Base-by-base conservation (phyloP, 1,140 invertebrate species). In the Nomia melanderi region DNA sequence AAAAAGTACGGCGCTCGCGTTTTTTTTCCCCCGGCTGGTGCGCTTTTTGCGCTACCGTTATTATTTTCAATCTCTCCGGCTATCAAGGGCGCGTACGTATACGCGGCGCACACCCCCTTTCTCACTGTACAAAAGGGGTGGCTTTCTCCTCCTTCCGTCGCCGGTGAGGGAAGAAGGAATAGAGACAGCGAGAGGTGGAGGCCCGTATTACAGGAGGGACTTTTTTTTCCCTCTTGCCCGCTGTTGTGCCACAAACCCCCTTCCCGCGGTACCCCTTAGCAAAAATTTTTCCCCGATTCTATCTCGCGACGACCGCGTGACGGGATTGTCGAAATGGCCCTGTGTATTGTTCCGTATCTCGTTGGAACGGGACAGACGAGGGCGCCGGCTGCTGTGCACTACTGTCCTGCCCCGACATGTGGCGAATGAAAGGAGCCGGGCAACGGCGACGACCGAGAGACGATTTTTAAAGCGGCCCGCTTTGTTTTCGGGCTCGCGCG, bases 41-140 rank as follows among this genome's bases (percentile, higher is more conserved):
- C 50, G 71, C 77, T 81, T 74, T 75, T 72, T 72, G 33, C 67
- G 73, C n/a, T n/a, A 63, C 74, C 53, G 69, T 84, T 85, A 84
- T 85, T 85, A 84, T 84, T 85, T 85, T 85, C 83, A 78, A 85
- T 85, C 65, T 72, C 73, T 60, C 77, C 66, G 60, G 65, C 71
- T 47, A 72, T 64, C 78, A 60, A 72, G 72, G 81, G 62, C 41
- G 47, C 66, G 62, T 53, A 27, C 47, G 53, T 77, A 65, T 41
- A 74, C 36, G 56, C 60, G 31, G 27, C n/a, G n/a, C 33, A 64
- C 69, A 73, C 76, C 57, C 69, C 31, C 59, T 57, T 72, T 33
- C 69, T 64, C 39, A 41, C 64, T n/a, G 60, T 47, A 59, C 53
- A 69, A 76, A 59, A 76, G 65, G 65, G 73, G 39, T 76, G 36